Base-by-base conservation (phyloP, 2,113 vertebrate species). In the Thamnaconus septentrionalis region DNA sequence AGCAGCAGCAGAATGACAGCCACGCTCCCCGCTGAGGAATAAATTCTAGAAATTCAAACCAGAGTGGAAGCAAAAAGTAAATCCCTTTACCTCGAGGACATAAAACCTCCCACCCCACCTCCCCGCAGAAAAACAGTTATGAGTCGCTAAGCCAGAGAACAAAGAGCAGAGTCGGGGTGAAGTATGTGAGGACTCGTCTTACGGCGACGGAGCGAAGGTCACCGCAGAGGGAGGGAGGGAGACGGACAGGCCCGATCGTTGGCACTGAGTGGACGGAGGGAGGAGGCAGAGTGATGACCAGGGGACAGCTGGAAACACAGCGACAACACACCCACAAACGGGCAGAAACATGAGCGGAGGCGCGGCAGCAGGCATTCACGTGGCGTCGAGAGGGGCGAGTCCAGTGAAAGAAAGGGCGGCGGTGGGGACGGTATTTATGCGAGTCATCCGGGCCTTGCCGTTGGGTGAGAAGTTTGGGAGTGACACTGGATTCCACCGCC, bases 241-340 rank as follows among this genome's bases (percentile, higher is more conserved):
- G 18, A 31, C 18, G 18, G 18, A 31, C 2, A 31, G 18, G 2
- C 18, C 18, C 18, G 18, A 31, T 31, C 18, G 18, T 31, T 31
- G 47, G 43, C 5, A 55, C 45, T 75, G 72, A 41, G 71, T 55
- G 73, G 78, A 58, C 71, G 73, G 81, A 65, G 69, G 59, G 69
- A 56, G 61, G 71, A 76, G 49, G 44, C 71, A 60, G 47, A 56
- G 75, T 71, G 74, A 79, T 61, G 58, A 79, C 76, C 70, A 2
- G 55, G 62, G 61, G 83, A 70, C 79, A 86, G 85, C 85, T 81
- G 82, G 70, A 59, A 65, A 74, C 74, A 71, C 57, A 46, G 63
- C n/a, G 31, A 75, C 66, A 39, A 64, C 52, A 66, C 62, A 4
- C 54, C 52, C 51, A 68, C 78, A 59, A 67, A 52, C 54, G 7